Evolutionary conservation across 2,113 vertebrate species (phyloP).

Genomic region (Eira barbara): DNA sequence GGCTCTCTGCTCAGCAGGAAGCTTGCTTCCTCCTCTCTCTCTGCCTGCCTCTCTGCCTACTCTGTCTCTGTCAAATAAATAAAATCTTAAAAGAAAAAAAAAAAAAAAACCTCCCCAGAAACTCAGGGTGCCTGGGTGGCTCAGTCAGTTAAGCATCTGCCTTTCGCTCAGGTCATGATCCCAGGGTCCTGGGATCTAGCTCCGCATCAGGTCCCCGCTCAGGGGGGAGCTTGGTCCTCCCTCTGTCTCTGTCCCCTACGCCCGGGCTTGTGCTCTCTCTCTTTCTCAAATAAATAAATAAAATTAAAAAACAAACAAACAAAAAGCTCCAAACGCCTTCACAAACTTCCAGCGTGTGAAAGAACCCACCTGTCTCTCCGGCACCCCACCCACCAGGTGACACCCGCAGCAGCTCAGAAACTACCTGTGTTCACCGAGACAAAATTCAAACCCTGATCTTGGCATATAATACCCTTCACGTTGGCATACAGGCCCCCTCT

Average conservation of each 20-base stretch:
- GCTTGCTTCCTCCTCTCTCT: not conserved
- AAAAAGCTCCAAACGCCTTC: conserved; percentile 57
- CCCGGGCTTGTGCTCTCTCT: too few species aligned
- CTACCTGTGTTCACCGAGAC: not conserved
- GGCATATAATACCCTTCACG: not conserved
- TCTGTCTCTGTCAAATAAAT: too few species aligned
- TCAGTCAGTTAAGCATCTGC: too few species aligned
- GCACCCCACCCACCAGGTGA: conserved; percentile 63
- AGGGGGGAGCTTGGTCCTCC: too few species aligned
- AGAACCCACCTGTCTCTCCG: conserved; percentile 63
- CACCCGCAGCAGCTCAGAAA: conserved; percentile 30
- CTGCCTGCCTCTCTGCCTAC: not conserved
- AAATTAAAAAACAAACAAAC: too few species aligned
- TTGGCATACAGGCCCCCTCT: not conserved
- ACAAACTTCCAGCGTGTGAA: conserved; percentile 22
- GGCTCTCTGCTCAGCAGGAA: not conserved
- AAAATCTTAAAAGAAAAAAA: not conserved
- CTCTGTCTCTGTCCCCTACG: too few species aligned
- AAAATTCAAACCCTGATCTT: not conserved
- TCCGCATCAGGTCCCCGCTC: too few species aligned
- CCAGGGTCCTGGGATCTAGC: too few species aligned
- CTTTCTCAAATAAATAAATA: too few species aligned
- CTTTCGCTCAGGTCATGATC: too few species aligned
- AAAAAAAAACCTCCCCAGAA: too few species aligned
- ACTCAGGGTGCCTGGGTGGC: too few species aligned